Evolutionary conservation across 2,797 vertebrate genomes (phyloP), one percentile per base, ranked within the genome.

Genomic region (Spinus pinus): DNA sequence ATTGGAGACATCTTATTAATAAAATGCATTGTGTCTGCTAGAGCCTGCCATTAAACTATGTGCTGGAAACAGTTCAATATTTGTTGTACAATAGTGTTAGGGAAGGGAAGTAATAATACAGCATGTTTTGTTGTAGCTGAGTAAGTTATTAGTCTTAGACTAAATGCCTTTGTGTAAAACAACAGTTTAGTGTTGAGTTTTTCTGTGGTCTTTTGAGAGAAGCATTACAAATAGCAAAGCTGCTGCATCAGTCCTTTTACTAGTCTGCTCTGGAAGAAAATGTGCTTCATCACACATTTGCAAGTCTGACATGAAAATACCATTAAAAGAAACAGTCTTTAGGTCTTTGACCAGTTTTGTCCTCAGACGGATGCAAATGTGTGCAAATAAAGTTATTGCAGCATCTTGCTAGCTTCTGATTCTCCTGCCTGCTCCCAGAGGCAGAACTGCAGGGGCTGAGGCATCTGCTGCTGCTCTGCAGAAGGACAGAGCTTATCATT

Each of bases 401-500:
- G 16, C 15, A 27, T 46, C 39, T 44, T 87, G 39, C 1, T 49
- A 22, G n/a, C 62, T 93, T 86, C 22, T 66, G 56, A 37, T 53
- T 86, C 49, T 79, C 22, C 23, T 67, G 49, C 64, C 53, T 87
- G 81, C 57, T 82, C 73, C 64, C 74, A 91, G 67, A 64, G 64
- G 74, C 70, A 80, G 71, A 82, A 15, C 77, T 84, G 60, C 35
- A 39, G 70, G 47, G 39, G 23, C 69, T 33, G 69, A 58, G 35
- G 41, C 67, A 66, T 37, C 82, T 93, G 90, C 90, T 90, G 58
- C 75, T 62, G 62, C 28, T 88, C 56, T 79, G 70, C 58, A 77
- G 82, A 69, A 85, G 58, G 58, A 58, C 77, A 69, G 56, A 58
- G 16, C 35, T 91, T 33, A 84, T 84, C 46, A 7, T 35, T 78